Conservation (phyloP, 2,113 vertebrate species). For the Entosphenus tridentatus region DNA sequence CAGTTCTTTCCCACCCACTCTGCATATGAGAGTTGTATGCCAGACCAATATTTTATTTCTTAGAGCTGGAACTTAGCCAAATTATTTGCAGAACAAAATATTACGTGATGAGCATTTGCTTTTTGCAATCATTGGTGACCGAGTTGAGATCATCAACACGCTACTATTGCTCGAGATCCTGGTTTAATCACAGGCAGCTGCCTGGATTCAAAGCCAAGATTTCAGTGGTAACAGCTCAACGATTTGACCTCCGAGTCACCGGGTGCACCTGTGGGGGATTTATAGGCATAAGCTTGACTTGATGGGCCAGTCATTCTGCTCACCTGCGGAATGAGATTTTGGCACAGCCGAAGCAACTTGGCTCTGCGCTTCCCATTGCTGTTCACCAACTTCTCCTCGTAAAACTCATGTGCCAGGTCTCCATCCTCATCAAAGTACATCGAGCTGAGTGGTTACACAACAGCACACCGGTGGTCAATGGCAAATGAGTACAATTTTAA, state of each 20-base stretch:
- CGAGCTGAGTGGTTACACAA: slow-evolving; percentile 30
- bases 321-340: slow-evolving; percentile 93
- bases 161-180: background rate
- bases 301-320: slow-evolving; percentile 6
- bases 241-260: background rate
- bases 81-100: too few relatives aligned
- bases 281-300: background rate
- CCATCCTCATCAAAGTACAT: slow-evolving; percentile 93
- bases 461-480: background rate
- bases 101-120: too few relatives aligned
- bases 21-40: too few relatives aligned
- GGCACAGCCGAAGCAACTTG: slow-evolving; percentile 82
- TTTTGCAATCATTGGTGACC: too few relatives aligned
- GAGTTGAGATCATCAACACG: background rate
- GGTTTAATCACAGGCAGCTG: background rate
- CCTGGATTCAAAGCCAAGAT: background rate
- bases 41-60: too few relatives aligned
- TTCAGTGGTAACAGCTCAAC: background rate
- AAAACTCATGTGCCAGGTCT: slow-evolving; percentile 89
- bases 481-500: too few relatives aligned
- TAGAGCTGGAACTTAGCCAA: too few relatives aligned
- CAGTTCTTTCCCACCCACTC: too few relatives aligned
- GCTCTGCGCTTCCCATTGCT: slow-evolving; percentile 82
- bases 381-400: slow-evolving; percentile 81
- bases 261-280: background rate